Evolutionary conservation across 1,140 invertebrate species (phyloP), one percentile per base, ranked within the genome.

Genomic region (Megalopta genalis): DNA sequence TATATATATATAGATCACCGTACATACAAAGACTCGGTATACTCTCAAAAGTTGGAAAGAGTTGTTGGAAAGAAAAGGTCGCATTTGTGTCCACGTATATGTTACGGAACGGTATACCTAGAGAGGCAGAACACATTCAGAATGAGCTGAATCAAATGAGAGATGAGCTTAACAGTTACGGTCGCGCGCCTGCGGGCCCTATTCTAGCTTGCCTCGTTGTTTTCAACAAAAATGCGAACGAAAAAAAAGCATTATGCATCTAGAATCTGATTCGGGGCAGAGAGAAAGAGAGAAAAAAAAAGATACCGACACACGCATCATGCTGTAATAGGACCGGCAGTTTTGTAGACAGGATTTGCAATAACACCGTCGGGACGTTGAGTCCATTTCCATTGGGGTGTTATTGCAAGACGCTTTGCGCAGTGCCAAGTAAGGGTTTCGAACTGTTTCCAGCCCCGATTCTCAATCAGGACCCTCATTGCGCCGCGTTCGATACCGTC

Each of bases 111-210:
- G 18, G 57, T 79, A 82, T 82, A 72, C 80, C 76, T 78, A 82
- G 65, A 82, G 65, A 78, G 64, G 42, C 86, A 86, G 78, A 80
- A 79, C 72, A 86, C 76, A 86, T 60, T 57, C 69, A 65, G 64
- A 85, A 73, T 63, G 78, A 83, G 69, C 39, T 81, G 27, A 57
- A 70, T 81, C 52, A 80, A 63, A 79, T 75, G 81, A 78, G 81
- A 78, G 59, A 72, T 81, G 79, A 82, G 64, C 83, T 82, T 81
- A 86, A 70, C 39, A 68, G 49, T 54, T 86, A 88, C 63, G 88
- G 49, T 88, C 89, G 89, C 91, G 90, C 90, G 85, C 86, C n/a
- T 88, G 86, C 85, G 70, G 80, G 84, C 83, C 88, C 87, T 89
- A 90, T 87, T 86, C 84, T 69, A 70, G 37, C 74, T 62, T 46